Conservation (phyloP, 2,113 vertebrate genomes). For the Scartelaos histophorus region DNA sequence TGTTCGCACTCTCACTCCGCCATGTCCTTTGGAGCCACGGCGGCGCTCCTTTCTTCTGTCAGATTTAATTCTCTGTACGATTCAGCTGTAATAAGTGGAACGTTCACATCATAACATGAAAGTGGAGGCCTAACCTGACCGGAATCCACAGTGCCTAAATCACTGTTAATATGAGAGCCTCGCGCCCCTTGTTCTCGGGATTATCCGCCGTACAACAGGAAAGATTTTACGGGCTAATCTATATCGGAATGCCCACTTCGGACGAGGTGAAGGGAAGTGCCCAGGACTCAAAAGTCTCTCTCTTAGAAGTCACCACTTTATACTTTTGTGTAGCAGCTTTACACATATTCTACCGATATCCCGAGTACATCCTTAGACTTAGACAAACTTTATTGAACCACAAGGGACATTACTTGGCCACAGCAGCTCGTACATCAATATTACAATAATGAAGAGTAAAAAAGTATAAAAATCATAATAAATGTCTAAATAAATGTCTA, state of each 20-base stretch:
- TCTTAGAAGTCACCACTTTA: constrained; percentile 50
- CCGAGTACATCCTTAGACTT: background rate
- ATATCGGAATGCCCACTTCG: constrained; percentile 73
- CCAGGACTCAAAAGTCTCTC: constrained; percentile 57
- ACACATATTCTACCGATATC: background rate
- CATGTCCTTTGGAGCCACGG: constrained; percentile 9
- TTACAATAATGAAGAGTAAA: no score
- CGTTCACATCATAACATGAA: constrained; percentile 64
- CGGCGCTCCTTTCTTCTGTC: constrained; percentile 44
- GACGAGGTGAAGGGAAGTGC: constrained; percentile 68
- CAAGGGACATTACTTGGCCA: no score
- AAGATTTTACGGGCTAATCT: constrained; percentile 78
- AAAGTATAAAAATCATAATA: no score
- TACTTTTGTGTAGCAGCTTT: constrained; percentile 56
- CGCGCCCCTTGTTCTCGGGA: constrained; percentile 60
- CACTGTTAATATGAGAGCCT: constrained; percentile 66
- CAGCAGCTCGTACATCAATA: no score
- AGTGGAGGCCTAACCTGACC: constrained; percentile 57
- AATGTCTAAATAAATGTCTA: no score
- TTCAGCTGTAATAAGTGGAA: constrained; percentile 50
- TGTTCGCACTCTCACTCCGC: constrained; percentile 18
- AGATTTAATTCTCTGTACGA: constrained; percentile 34
- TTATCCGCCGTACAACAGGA: constrained; percentile 76
- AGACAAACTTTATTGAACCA: no score
- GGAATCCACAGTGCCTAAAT: constrained; percentile 69